These are phyloP conservation scores for Oryctolagus cuniculus DNA, from an alignment of 2,113 vertebrate genomes.

Conservation along the genomic window mOryCun1.1 NC_091436.1:157965001-157965500, in stretches of 20 bases:
- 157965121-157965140: not conserved
- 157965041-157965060: not conserved
- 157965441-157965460: no score
- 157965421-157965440: no score
- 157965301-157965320: no score
- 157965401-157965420: no score
- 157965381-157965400: no score
- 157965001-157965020: not conserved
- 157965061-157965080: not conserved
- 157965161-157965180: conserved; percentile 9
- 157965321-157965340: no score
- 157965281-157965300: not conserved
- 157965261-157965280: not conserved
- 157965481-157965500: no score
- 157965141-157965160: conserved; percentile 15
- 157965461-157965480: no score
- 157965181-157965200: not conserved
- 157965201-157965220: not conserved
- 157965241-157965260: not conserved
- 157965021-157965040: not conserved
- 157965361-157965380: no score
- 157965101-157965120: conserved; percentile 37
- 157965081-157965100: not conserved
- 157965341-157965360: no score
- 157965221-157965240: not conserved